Evolutionary conservation across 2,888 invertebrate genomes (phyloP).

Genomic region (Drosophila maculinotata): DNA sequence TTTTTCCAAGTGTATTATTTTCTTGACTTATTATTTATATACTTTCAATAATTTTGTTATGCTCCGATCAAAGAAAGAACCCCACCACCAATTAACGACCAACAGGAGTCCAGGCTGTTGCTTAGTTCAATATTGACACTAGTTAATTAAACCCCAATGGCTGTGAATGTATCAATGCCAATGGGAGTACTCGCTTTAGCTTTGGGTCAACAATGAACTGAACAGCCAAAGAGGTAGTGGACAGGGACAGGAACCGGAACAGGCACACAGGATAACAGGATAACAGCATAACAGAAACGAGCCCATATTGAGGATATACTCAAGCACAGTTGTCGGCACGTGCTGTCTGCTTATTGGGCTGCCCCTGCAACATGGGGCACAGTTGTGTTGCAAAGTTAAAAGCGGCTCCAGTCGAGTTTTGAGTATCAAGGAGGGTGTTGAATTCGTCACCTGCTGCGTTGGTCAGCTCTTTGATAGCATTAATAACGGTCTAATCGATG

Average conservation of each 20-base stretch:
- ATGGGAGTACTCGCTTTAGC: conserved; percentile 44
- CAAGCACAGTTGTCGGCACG: conserved; percentile 4
- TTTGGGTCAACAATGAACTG: conserved; percentile 70
- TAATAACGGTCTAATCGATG: conserved; percentile 34
- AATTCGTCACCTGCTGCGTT: conserved; percentile 67
- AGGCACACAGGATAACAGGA: background rate
- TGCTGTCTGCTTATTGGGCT: background rate
- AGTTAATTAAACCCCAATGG: conserved; percentile 76
- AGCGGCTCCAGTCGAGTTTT: conserved; percentile 8
- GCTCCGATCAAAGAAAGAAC: background rate
- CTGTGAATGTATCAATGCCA: conserved; percentile 49
- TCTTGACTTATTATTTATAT: background rate
- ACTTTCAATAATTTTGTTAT: too few species aligned
- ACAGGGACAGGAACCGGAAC: conserved; percentile 32
- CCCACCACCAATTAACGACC: conserved; percentile 8
- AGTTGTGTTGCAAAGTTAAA: conserved; percentile 36
- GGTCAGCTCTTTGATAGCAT: conserved; percentile 45
- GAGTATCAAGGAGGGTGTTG: conserved; percentile 20
- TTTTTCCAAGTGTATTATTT: too few species aligned
- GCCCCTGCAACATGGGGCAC: conserved; percentile 6
- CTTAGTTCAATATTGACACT: conserved; percentile 77
- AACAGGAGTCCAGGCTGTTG: conserved; percentile 31
- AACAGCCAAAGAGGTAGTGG: conserved; percentile 57
- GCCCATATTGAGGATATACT: too few species aligned
- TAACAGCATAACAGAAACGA: too few species aligned